Base-by-base conservation (phyloP, 2,113 vertebrate species). In the Aldabrachelys gigantea region DNA sequence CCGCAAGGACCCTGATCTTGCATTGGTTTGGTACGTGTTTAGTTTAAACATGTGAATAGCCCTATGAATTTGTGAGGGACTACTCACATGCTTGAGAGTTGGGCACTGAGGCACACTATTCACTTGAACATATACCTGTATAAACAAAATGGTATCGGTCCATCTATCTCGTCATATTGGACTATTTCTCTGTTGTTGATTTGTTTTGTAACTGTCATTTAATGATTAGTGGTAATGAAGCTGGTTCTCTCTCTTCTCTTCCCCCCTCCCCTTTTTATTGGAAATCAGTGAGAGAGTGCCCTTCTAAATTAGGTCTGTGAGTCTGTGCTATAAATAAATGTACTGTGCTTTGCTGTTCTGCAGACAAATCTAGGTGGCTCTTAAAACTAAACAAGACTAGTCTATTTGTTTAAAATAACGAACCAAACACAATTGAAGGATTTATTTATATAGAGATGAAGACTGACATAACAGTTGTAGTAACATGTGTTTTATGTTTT, bases 221-320 rank as follows among this genome's bases (percentile, higher is more conserved):
- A 65, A 10, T 88, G 89, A 86, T 65, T 50, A 95, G 56, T 52
- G 76, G 24, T 86, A 94, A 62, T 24, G 85, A 85, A 94, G 83
- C 87, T 92, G 52, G 44, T 89, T 80, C 90, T 92, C 3, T 2
- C 89, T 65, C 82, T 50, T 50, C 49, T 50, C 47, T 14, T 49
- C 49, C 10, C 10, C 10, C 49, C 49, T 12, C 78, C 91, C 72
- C 90, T 90, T 83, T 90, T 19, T 87, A 97, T 96, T 95, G 96
- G 88, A 97, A 98, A 98, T 96, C 96, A 82, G 72, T 93, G 59
- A 85, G 52, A 96, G 84, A 65, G 89, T 80, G 79, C 75, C 41
- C 88, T 95, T 96, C 82, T 94, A 97, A 96, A 95, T 96, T 89
- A 95, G 89, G 53, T 93, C 92, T 95, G 6, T 95, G 50, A 78